Evolutionary conservation across 1,140 invertebrate species (phyloP), one percentile per base, ranked within the genome.

Genomic region (Lucilia cuprina): DNA sequence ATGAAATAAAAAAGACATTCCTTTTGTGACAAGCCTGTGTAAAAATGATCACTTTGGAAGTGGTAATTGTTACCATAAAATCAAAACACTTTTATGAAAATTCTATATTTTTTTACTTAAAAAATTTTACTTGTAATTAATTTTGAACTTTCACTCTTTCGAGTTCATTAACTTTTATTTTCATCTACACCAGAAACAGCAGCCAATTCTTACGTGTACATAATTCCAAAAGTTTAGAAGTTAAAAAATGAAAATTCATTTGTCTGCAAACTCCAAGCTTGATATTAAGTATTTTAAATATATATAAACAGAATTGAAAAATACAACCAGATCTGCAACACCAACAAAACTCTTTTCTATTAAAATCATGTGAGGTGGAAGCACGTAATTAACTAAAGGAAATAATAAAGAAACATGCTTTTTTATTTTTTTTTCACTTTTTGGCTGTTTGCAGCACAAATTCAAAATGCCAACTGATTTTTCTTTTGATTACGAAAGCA

Each of bases 321-420:
- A 14, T n/a, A 60, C 14, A 60, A n/a, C n/a, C 3, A n/a, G 0
- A n/a, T 7, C 41, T 8, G 7, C 41, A 41, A 41, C 41, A 41
- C 41, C 41, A 10, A 41, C 41, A 41, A 41, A 8, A 41, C 41
- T 41, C 41, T 10, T 41, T 41, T 19, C 19, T 70, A 21, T 25
- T 70, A 70, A 70, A 70, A 70, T 8, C 65, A 70, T 70, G 65
- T 70, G n/a, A 70, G 65, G n/a, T 70, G 65, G 65, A 70, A 70
- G n/a, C 65, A 70, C n/a, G 65, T 70, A 21, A 70, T 70, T 70
- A 70, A 70, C 65, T 21, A 19, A 70, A 70, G 65, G 65, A 70
- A 70, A 70, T 70, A 70, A 21, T 70, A 70, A 70, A 70, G 65
- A 70, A 70, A 21, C 65, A 70, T 70, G 65, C 10, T 70, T 70